Conservation (phyloP, 2,888 invertebrate genomes). For the Bombylius discolor region DNA sequence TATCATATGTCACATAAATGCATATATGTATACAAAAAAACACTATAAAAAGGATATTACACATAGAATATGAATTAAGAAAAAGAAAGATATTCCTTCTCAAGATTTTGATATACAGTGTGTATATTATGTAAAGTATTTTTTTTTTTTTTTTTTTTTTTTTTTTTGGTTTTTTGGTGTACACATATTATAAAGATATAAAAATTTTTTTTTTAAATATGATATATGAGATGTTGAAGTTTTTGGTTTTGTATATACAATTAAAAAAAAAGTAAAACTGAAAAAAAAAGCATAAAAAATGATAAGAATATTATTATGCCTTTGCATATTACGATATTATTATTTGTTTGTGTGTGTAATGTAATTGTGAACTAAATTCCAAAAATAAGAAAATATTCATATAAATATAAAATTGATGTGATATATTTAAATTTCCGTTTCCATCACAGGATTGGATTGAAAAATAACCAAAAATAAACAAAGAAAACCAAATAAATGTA, state of each 20-base stretch:
- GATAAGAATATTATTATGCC: not conserved
- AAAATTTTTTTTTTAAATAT: not conserved
- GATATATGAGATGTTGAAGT: not conserved
- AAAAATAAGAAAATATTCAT: no score
- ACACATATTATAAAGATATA: conserved; percentile 5
- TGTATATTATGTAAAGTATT: conserved; percentile 8
- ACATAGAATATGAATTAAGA: not conserved
- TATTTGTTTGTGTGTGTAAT: no score
- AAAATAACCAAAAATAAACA: no score
- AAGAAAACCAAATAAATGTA: no score
- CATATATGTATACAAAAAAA: not conserved
- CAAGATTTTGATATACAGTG: not conserved
- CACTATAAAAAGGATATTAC: not conserved
- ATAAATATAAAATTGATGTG: no score
- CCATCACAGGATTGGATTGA: no score
- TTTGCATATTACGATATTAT: no score
- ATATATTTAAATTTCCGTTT: no score
- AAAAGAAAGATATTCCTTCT: not conserved
- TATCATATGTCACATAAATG: conserved; percentile 6
- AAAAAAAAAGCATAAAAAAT: not conserved
- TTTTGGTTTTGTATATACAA: no score
- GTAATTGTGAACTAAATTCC: no score
- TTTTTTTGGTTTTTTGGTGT: conserved; percentile 6
- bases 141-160: not conserved
- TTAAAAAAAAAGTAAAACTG: not conserved